These are phyloP conservation scores for Eurytoma adleriae DNA, from an alignment of 2,888 invertebrate species.

Conservation along the genomic window DNA sequence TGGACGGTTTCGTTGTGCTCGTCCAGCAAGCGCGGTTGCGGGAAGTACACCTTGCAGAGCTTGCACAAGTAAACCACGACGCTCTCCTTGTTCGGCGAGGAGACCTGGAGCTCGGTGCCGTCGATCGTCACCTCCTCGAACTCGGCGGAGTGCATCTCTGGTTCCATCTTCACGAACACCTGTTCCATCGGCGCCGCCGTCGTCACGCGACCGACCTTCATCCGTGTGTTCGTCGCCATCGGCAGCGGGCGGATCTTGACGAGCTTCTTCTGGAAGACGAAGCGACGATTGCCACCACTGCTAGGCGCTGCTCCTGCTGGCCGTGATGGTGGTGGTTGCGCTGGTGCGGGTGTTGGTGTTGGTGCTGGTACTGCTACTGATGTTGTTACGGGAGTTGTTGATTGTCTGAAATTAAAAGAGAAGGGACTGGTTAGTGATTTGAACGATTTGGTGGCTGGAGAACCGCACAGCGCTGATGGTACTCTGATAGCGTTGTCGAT, in stretches of 20 bases:
- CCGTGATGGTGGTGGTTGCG: too few species aligned
- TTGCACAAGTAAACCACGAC: conserved; percentile 57
- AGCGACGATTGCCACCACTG: background rate
- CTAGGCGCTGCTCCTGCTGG: background rate
- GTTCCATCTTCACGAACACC: conserved; percentile 28
- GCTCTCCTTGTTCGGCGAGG: background rate
- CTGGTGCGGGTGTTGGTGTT: too few species aligned
- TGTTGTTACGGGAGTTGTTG: too few species aligned
- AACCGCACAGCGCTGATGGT: conserved; percentile 35
- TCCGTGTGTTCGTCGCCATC: background rate
- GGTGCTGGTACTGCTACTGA: too few species aligned
- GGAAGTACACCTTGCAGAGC: conserved; percentile 56
- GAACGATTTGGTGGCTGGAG: background rate
- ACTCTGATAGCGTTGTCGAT: conserved; percentile 6
- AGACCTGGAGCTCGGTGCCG: conserved; percentile 1
- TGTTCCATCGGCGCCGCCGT: background rate
- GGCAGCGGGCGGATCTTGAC: conserved; percentile 29
- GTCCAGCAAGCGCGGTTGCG: conserved; percentile 50
- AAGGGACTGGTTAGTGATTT: conserved; percentile 32
- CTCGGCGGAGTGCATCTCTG: conserved; percentile 26
- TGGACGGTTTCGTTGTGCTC: conserved; percentile 53
- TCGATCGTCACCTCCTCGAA: conserved; percentile 55
- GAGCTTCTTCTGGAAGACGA: conserved; percentile 39
- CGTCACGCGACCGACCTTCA: background rate
- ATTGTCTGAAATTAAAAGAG: conserved; percentile 46